Base-by-base conservation (phyloP, 2,113 vertebrate species). In the Notarius quadriscutis region DNA sequence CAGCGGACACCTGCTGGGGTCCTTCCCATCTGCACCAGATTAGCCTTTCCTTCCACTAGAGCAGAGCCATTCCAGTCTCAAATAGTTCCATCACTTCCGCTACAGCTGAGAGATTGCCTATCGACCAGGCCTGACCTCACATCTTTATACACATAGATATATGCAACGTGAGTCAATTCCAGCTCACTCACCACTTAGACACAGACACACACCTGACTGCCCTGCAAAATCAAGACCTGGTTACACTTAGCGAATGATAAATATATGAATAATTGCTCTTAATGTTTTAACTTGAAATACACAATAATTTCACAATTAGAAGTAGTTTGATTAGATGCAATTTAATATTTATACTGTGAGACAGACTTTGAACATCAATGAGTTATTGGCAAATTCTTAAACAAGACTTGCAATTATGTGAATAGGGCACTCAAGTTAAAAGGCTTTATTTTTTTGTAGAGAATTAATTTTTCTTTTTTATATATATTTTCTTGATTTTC, bases 11-110 rank as follows among this genome's bases (percentile, higher is more conserved):
- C 92, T 90, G 92, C 92, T 92, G 91, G 87, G 84, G 60, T 87
- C 79, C 67, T 53, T 90, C 85, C 88, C 90, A 91, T 92, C 91
- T 90, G 92, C 90, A 89, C 86, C 87, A 90, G 82, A 92, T 92
- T 92, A 92, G 89, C 92, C 92, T 91, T 92, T 92, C 86, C 90
- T 92, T 92, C 92, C 92, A 92, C 92, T 91, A 91, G 87, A 92
- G 84, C 90, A 89, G 91, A 92, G 91, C 91, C 92, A 92, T 92
- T 92, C 88, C 89, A 91, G 88, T 71, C 86, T 89, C 90, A 92
- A 90, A 92, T 91, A 90, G 90, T 90, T 88, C 89, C 90, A 92
- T 92, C 92, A 90, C 92, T 92, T 92, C 92, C 92, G 90, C 92
- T 89, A 91, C 85, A 88, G 71, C 90, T 91, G 87, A 88, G 89